Evolutionary conservation across 2,797 vertebrate genomes (phyloP).

Genomic region (Manis pentadactyla): DNA sequence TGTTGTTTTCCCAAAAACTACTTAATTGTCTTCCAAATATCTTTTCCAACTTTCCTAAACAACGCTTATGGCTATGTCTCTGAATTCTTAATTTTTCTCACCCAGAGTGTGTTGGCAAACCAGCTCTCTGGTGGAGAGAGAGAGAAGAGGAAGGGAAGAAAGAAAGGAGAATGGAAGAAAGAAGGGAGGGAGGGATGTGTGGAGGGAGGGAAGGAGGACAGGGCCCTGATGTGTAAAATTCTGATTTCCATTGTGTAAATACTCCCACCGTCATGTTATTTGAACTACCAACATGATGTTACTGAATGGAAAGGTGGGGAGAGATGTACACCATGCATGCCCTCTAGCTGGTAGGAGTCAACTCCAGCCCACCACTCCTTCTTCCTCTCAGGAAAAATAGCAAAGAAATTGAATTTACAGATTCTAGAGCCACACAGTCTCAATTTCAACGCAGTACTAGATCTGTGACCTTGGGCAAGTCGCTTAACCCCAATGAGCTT

Average conservation of each 20-base stretch:
- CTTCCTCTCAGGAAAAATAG: not conserved
- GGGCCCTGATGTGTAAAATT: not conserved
- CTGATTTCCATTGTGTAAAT: not conserved
- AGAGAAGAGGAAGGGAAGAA: not conserved
- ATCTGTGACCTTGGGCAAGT: not conserved
- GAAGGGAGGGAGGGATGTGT: too few relatives aligned
- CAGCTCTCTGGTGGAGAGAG: not conserved
- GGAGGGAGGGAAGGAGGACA: too few relatives aligned
- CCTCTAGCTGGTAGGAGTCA: not conserved
- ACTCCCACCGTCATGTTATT: not conserved
- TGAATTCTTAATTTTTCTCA: not conserved
- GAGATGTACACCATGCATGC: accelerated
- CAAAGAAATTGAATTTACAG: not conserved
- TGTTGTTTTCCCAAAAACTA: not conserved
- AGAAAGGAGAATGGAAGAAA: not conserved
- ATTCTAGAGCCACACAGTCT: not conserved
- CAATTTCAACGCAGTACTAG: not conserved
- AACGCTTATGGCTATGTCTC: not conserved
- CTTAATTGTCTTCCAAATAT: not conserved
- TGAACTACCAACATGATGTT: not conserved
- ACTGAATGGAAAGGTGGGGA: accelerated
- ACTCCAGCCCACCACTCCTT: not conserved
- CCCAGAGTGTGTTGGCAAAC: not conserved
- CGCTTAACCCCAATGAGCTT: not conserved
- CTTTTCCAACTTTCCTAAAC: not conserved